Conservation (phyloP, 53 echinoderm and acorn worm species). For the Antedon mediterranea region DNA sequence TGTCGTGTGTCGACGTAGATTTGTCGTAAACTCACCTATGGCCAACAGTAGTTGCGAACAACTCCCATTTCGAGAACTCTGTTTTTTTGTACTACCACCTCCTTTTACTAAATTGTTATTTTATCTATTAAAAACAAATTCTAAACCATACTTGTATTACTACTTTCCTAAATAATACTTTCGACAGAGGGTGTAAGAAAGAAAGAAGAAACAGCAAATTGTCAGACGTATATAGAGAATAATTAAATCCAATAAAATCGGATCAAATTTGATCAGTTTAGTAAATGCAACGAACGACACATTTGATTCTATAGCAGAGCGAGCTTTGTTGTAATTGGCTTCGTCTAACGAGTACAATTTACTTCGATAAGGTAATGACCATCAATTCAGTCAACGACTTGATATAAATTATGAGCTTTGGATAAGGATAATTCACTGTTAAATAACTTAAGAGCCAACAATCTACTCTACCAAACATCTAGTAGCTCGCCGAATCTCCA, state of each 20-base stretch:
- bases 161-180: too few relatives aligned
- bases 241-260: neutral
- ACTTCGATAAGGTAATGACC: neutral
- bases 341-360: neutral
- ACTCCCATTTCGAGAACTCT: too few relatives aligned
- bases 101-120: too few relatives aligned
- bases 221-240: neutral
- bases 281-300: neutral
- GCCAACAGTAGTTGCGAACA: too few relatives aligned
- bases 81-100: too few relatives aligned
- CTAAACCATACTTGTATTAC: too few relatives aligned
- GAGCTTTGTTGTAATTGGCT: neutral
- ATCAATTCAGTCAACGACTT: neutral
- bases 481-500: too few relatives aligned
- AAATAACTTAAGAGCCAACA: neutral
- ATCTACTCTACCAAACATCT: neutral
- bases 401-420: neutral
- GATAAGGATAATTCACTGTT: neutral
- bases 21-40: too few relatives aligned
- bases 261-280: neutral
- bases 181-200: neutral
- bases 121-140: too few relatives aligned
- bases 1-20: too few relatives aligned
- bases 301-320: neutral
- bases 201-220: neutral